Evolutionary conservation across 1,140 invertebrate genomes (phyloP), one percentile per base, ranked within the genome.

Genomic region (Coptotermes formosanus): DNA sequence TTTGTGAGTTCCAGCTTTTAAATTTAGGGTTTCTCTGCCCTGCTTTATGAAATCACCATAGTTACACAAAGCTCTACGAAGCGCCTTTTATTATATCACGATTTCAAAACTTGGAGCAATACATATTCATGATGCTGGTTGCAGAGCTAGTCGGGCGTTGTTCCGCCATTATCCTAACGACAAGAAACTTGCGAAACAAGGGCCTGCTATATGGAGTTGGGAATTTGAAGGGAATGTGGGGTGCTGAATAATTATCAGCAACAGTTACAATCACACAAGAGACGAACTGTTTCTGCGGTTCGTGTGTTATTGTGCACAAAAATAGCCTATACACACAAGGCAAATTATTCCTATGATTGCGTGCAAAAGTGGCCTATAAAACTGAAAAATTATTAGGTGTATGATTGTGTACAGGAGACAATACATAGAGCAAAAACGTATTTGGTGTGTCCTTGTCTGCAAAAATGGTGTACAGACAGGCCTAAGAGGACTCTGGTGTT

Each of bases 111-210:
- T 30, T 75, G n/a, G 64, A 75, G 64, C 64, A 75, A 75, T 75
- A n/a, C 64, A 75, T 75, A 75, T 75, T 75, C 64, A 75, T 75
- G 64, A 3, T 75, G 25, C n/a, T 75, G 64, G 64, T 16, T 75
- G 8, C 64, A 14, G 59, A 19, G 59, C 19, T 64, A 16, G 59
- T 64, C 59, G 64, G 25, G 3, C 9, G 64, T 75, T 75, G n/a
- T 75, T 75, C 64, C 14, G n/a, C 64, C 14, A 30, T 75, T 75
- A 75, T 75, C 25, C 11, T 30, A 75, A 75, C 64, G 64, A 30
- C 64, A 75, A 75, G 64, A 75, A 75, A 75, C 64, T 75, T 75
- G 64, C 25, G 64, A n/a, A 75, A 75, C 64, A 75, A 75, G 64
- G 25, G n/a, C 21, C 59, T 64, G 21, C 12, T 64, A n/a, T 64